Evolutionary conservation across 2,797 vertebrate species (phyloP).

Genomic region (Paedocypris micromegethes): DNA sequence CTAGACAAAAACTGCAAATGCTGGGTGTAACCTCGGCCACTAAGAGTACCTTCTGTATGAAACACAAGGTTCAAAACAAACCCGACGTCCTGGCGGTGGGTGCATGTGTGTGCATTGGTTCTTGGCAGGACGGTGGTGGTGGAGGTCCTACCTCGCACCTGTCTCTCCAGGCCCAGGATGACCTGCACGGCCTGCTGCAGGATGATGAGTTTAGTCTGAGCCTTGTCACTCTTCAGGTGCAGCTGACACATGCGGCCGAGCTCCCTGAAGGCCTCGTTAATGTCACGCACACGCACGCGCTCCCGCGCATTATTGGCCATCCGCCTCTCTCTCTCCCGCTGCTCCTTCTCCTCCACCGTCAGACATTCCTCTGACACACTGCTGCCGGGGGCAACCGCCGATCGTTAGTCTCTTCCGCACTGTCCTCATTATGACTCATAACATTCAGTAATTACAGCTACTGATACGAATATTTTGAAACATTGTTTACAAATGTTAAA

Average conservation of each 20-base stretch:
- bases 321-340: constrained; percentile 92
- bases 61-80: too few relatives aligned
- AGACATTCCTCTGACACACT: constrained; percentile 85
- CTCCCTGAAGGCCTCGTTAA: constrained; percentile 99
- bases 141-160: constrained; percentile 97
- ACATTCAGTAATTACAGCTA: too few relatives aligned
- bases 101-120: constrained; percentile 2
- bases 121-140: constrained; percentile 23
- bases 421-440: constrained; percentile 18
- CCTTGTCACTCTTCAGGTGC: constrained; percentile 98
- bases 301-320: constrained; percentile 97
- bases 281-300: constrained; percentile 95
- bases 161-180: constrained; percentile 98
- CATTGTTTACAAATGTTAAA: too few relatives aligned
- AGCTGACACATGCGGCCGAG: constrained; percentile 98
- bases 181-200: constrained; percentile 98
- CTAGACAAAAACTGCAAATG: too few relatives aligned
- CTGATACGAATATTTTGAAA: too few relatives aligned
- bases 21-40: too few relatives aligned
- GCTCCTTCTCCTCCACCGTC: constrained; percentile 96
- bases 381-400: constrained; percentile 55
- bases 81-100: constrained; percentile 3
- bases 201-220: constrained; percentile 99
- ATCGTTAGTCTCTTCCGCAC: constrained; percentile 59
- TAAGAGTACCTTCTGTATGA: too few relatives aligned